These are phyloP conservation scores for Eleginops maclovinus DNA, from an alignment of 2,113 vertebrate species.

Conservation along the genomic window DNA sequence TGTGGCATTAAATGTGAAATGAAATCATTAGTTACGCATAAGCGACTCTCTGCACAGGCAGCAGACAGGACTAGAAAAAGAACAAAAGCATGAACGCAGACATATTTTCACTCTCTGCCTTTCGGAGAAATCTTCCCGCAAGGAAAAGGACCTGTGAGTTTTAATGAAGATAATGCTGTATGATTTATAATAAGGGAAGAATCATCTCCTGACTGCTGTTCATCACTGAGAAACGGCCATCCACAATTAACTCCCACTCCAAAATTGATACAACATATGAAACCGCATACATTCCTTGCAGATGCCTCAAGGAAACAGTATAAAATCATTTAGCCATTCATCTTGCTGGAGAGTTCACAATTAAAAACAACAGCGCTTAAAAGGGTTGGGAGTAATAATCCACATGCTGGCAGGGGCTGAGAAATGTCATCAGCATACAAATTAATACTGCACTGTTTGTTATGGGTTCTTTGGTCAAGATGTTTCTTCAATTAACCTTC, in stretches of 20 bases:
- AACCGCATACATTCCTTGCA: constrained; percentile 33
- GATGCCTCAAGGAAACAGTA: constrained; percentile 1
- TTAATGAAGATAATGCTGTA: constrained; percentile 9
- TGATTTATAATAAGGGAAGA: constrained; percentile 20
- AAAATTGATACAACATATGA: constrained; percentile 18
- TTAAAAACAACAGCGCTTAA: constrained; percentile 53
- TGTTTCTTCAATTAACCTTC: constrained; percentile 59
- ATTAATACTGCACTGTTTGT: constrained; percentile 49
- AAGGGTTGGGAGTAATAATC: constrained; percentile 65
- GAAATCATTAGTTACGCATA: constrained; percentile 52
- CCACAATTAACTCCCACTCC: constrained; percentile 30
- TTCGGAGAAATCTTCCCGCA: constrained; percentile 4
- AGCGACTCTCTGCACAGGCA: constrained; percentile 24
- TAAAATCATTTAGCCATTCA: constrained; percentile 37
- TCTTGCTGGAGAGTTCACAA: constrained; percentile 40
- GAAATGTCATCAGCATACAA: constrained; percentile 57
- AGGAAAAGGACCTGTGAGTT: constrained; percentile 3
- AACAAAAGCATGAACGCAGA: constrained; percentile 2
- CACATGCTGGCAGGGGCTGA: constrained; percentile 21
- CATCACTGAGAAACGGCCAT: constrained; percentile 13
- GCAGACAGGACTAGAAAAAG: constrained; percentile 4
- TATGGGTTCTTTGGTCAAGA: constrained; percentile 36
- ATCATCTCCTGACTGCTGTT: constrained; percentile 1
- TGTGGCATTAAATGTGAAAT: constrained; percentile 53
- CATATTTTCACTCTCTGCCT: neutral